phyloP scores from a whole-genome alignment of 2,888 invertebrate genomes.

The Entomobrya multifasciata region DNA sequence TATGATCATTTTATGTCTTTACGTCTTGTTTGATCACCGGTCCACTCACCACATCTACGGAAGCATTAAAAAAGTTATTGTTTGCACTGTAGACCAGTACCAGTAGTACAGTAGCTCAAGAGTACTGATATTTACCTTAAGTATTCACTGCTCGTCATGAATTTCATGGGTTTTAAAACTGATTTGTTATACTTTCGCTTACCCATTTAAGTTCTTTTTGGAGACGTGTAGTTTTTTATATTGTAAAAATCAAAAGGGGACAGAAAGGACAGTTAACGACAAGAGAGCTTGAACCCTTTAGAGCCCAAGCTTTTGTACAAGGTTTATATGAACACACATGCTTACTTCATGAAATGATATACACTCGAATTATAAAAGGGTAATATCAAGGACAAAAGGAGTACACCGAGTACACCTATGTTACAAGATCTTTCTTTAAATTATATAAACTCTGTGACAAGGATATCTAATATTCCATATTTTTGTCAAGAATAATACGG shows the following conservation, averaged over 20 bases:
- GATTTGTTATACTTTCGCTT: conserved; percentile 47
- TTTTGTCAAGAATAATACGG: conserved; percentile 7
- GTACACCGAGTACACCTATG: not conserved
- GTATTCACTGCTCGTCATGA: not conserved
- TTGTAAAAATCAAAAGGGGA: conserved; percentile 10
- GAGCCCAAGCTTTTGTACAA: conserved; percentile 36
- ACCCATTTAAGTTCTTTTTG: not conserved
- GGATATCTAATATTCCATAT: not conserved
- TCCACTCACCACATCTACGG: too few relatives aligned
- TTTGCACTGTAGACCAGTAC: not conserved
- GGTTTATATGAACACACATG: not conserved
- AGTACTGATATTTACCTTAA: not conserved
- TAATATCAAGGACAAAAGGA: not conserved
- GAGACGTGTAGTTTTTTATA: conserved; percentile 9
- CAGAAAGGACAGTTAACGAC: not conserved
- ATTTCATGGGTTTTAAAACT: conserved; percentile 24
- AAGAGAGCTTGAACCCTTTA: conserved; percentile 44
- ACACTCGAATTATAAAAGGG: not conserved
- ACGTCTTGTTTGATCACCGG: not conserved
- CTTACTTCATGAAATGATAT: conserved; percentile 51
- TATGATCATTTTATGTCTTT: conserved; percentile 25
- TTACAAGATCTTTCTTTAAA: not conserved
- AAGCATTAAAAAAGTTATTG: too few relatives aligned
- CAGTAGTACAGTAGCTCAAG: too few relatives aligned
- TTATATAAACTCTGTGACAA: conserved; percentile 32